A percentile compares a stretch with the other conserved stretches of the same genome.
Conservation (phyloP, 2,888 invertebrate species). For the Melieria picta region DNA sequence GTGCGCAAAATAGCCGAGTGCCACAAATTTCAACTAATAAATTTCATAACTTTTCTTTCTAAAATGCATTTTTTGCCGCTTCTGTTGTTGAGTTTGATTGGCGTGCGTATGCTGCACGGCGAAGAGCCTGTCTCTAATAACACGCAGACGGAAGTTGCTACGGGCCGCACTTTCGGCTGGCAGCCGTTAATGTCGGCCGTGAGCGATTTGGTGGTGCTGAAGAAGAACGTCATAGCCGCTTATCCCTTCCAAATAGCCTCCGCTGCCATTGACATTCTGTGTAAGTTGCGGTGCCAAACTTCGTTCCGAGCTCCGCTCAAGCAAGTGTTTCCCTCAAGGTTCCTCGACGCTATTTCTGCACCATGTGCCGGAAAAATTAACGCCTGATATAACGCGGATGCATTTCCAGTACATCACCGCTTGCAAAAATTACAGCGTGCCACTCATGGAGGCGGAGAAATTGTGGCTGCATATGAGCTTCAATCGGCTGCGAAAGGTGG, state of each 20-base stretch:
- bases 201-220: conserved; percentile 48
- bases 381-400: conserved; percentile 58
- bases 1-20: no score
- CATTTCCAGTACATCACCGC: conserved; percentile 57
- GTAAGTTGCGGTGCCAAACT: not conserved
- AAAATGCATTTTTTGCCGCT: no score
- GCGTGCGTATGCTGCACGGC: no score
- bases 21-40: no score
- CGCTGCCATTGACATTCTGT: conserved; percentile 15
- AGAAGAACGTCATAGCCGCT: conserved; percentile 52
- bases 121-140: no score
- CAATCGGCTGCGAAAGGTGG: conserved; percentile 52
- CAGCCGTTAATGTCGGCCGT: conserved; percentile 4
- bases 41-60: no score
- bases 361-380: conserved; percentile 48
- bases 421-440: conserved; percentile 54
- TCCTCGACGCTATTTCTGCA: conserved; percentile 51
- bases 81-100: no score
- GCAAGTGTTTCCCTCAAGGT: conserved; percentile 44
- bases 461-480: conserved; percentile 58
- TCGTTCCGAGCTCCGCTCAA: not conserved
- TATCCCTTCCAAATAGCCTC: conserved; percentile 15
- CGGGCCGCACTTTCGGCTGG: not conserved
- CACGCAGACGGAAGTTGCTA: no score
- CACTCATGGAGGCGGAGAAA: conserved; percentile 51